phyloP scores from a whole-genome alignment of 92 coral and sea anemone species.

The Parazoanthus atlanticus region DNA sequence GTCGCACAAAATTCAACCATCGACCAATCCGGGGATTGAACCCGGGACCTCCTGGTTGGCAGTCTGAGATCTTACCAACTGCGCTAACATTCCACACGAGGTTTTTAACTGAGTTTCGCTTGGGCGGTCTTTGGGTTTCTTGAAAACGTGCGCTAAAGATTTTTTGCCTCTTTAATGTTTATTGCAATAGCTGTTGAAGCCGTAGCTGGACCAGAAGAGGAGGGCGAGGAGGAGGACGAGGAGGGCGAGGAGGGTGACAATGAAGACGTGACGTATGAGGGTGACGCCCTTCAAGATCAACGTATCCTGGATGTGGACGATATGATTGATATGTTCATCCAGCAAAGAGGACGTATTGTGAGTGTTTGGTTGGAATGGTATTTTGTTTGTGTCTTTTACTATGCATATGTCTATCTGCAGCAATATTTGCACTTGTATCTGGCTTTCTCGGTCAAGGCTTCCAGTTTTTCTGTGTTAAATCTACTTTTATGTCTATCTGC shows the following conservation, averaged over 20 bases:
- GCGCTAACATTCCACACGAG: too few relatives aligned
- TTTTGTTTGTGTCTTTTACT: too few relatives aligned
- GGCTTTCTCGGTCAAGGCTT: not conserved
- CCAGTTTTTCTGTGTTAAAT: too few relatives aligned
- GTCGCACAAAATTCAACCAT: too few relatives aligned
- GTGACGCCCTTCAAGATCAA: conserved; percentile 65
- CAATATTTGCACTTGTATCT: not conserved
- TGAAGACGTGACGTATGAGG: conserved; percentile 70
- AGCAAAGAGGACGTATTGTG: not conserved
- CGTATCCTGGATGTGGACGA: conserved; percentile 78
- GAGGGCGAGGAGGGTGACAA: conserved; percentile 56
- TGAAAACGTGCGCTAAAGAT: too few relatives aligned
- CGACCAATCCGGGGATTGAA: too few relatives aligned
- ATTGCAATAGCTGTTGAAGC: not conserved
- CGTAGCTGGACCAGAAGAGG: not conserved
- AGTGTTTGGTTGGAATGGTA: not conserved
- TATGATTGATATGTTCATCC: conserved; percentile 64
- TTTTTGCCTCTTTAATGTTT: too few relatives aligned
- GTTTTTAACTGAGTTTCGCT: too few relatives aligned
- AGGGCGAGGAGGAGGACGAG: conserved; percentile 43
- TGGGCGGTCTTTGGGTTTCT: too few relatives aligned
- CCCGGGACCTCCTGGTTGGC: too few relatives aligned
- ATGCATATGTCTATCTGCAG: not conserved
- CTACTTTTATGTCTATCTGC: too few relatives aligned
- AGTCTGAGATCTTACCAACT: too few relatives aligned